Evolutionary conservation across 2,797 vertebrate genomes (phyloP), one percentile per base, ranked within the genome.

Genomic region (Channallabes apus): DNA sequence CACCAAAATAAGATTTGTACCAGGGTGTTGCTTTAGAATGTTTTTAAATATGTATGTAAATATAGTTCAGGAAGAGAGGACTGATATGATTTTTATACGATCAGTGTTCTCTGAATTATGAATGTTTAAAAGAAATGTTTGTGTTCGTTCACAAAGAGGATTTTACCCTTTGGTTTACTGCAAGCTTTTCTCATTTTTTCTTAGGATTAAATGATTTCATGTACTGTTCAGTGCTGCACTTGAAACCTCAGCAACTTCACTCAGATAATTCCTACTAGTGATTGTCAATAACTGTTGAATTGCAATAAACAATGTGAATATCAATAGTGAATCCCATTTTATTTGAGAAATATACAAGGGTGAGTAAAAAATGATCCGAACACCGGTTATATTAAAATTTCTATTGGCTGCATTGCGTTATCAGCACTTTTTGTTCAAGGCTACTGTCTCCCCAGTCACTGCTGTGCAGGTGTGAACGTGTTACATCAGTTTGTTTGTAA

Each of bases 251-350:
- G n/a, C 22, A n/a, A 22, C 4, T 6, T 73, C 46, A 84, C 76
- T 65, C 51, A 0, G 59, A 80, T 29, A 80, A 80, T 72, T 68
- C 85, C 65, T 72, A 18, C 46, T 65, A 67, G 46, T 32, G 61
- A 81, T 87, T 73, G 75, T 64, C 81, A 51, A 80, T 51, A 59
- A 38, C 12, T 69, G 69, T 82, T 79, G 76, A 58, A 82, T 87
- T 83, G 68, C 87, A 86, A 87, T 89, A 89, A 89, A 89, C 67
- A 24, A 20, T 80, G 64, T 87, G 59, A 86, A 80, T 59, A 78
- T 41, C 35, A 27, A 18, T 59, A 41, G 62, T 79, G 14, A 46
- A 7, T 62, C 27, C 35, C 0, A 3, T 41, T 64, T 41, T 41
- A 62, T n/a, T 24, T 6, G 6, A 64, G 77, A 11, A 46, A 46